Percentiles rank a stretch among this genome's conserved stretches.
Conservation (phyloP, 1,140 invertebrate genomes). For the Mycetomoellerius zeteki region DNA sequence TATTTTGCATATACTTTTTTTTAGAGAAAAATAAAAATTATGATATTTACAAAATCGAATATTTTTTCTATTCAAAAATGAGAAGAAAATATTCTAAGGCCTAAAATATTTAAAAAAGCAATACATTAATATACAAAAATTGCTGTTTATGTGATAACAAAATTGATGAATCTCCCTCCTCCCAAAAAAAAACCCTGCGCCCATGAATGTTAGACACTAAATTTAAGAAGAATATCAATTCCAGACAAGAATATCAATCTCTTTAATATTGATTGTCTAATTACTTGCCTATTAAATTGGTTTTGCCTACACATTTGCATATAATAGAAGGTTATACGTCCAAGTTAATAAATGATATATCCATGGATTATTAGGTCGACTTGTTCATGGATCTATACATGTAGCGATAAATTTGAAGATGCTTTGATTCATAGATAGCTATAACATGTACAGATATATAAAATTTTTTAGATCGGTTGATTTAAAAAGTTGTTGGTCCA, state of each 20-base stretch:
- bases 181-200: no score
- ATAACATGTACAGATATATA: constrained; percentile 30
- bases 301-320: constrained; percentile 7
- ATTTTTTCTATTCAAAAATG: no score
- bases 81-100: no score
- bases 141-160: no score
- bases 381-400: background rate
- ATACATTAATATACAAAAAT: no score
- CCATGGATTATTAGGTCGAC: constrained; percentile 10
- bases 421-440: constrained; percentile 18
- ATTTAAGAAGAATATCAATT: background rate
- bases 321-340: constrained; percentile 28
- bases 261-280: constrained; percentile 15
- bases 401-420: constrained; percentile 26
- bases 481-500: constrained; percentile 8
- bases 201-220: background rate
- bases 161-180: no score
- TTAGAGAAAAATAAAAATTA: no score
- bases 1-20: no score
- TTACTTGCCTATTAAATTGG: background rate
- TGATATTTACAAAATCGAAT: no score
- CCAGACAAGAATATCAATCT: background rate
- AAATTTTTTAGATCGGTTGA: constrained; percentile 46
- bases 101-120: no score
- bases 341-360: background rate